A percentile compares a stretch with the other conserved stretches of the same genome.
phyloP scores from a whole-genome alignment of 37 sponge, comb jelly and placozoan genomes.

The Cladorhizidae sp. region DNA sequence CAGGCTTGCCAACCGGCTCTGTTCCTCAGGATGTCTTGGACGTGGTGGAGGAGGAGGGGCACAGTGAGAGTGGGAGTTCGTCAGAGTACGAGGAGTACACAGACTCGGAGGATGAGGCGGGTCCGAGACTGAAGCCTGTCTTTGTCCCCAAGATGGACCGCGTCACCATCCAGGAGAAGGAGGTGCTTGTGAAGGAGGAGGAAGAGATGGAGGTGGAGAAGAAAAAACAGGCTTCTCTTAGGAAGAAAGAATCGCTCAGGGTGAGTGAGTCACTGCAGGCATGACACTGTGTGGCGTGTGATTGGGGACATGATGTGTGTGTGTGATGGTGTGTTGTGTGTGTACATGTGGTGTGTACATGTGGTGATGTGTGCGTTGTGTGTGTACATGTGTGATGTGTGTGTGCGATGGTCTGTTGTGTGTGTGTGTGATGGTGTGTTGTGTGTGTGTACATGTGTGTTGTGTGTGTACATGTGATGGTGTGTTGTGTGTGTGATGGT shows the following conservation, averaged over 20 bases:
- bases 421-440: background rate
- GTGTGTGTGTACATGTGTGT: too few species aligned
- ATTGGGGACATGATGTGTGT: too few species aligned
- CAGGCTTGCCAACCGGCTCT: too few species aligned
- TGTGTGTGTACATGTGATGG: background rate
- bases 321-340: background rate
- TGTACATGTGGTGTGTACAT: too few species aligned
- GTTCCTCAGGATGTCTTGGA: constrained; percentile 43
- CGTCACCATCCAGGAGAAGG: constrained; percentile 64
- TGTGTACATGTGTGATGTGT: background rate
- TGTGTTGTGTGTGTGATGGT: background rate
- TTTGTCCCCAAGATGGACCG: constrained; percentile 88
- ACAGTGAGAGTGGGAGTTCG: constrained; percentile 68
- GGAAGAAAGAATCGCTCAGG: constrained; percentile 68
- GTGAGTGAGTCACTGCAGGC: background rate
- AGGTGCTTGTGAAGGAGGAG: constrained; percentile 50
- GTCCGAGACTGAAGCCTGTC: constrained; percentile 94
- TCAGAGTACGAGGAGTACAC: constrained; percentile 95
- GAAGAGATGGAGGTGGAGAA: constrained; percentile 47
- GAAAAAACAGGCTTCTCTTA: constrained; percentile 38
- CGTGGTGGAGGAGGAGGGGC: constrained; percentile 69
- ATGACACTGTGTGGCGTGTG: too few species aligned
- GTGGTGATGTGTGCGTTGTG: background rate
- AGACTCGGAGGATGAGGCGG: constrained; percentile 94
- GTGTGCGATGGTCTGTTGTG: background rate